Conservation (phyloP, 2,797 vertebrate genomes). For the Atherinosoma microstoma region DNA sequence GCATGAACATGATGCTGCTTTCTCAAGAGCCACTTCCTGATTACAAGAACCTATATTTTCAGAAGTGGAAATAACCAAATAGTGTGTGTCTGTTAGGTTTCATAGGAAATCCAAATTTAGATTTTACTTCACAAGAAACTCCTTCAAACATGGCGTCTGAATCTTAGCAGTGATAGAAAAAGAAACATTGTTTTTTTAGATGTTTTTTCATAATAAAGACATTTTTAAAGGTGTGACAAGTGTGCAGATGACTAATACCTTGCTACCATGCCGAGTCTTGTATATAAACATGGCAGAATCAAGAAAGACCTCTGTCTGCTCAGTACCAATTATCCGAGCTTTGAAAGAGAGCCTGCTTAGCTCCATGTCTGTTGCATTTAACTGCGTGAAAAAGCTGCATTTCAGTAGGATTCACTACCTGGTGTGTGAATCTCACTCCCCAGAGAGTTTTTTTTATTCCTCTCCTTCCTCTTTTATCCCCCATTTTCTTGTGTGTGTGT, state of each 20-base stretch:
- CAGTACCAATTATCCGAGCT: conserved; percentile 25
- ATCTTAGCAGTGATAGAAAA: not conserved
- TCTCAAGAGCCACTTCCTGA: conserved; percentile 66
- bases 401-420: conserved; percentile 63
- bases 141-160: conserved; percentile 23
- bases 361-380: conserved; percentile 39
- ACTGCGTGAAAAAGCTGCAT: conserved; percentile 43
- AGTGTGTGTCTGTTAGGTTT: conserved; percentile 32
- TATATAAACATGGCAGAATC: conserved; percentile 12
- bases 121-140: conserved; percentile 6
- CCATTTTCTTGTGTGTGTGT: conserved; percentile 38
- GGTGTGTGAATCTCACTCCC: conserved; percentile 56
- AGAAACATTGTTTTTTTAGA: not conserved
- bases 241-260: conserved; percentile 4
- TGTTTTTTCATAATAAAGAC: conserved; percentile 7
- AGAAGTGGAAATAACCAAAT: conserved; percentile 56
- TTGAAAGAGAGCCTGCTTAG: conserved; percentile 9
- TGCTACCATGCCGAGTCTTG: not conserved
- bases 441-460: conserved; percentile 47
- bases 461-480: conserved; percentile 65
- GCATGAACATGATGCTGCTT: conserved; percentile 29
- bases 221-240: not conserved
- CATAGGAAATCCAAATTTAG: conserved; percentile 63
- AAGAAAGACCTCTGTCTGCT: conserved; percentile 24
- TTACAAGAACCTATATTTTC: conserved; percentile 44